These are phyloP conservation scores for Macrotrachela quadricornifera DNA, from an alignment of 1,140 invertebrate species.

Conservation along the genomic window DNA sequence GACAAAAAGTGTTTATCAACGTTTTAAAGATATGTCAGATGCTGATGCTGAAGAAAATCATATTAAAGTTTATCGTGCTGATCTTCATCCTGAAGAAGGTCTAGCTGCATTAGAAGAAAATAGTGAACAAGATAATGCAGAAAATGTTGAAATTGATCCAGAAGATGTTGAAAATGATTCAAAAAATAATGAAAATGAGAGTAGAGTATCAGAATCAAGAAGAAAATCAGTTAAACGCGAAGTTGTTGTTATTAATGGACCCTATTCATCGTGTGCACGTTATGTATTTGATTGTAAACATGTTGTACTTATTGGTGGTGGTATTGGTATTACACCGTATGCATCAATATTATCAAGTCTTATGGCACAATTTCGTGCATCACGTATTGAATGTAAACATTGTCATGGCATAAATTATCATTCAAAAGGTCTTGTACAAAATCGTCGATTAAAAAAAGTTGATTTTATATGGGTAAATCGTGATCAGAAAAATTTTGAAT, in stretches of 20 bases:
- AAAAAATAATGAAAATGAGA: too few relatives aligned
- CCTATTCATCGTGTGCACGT: conserved; percentile 75
- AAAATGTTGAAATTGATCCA: too few relatives aligned
- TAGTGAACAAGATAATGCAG: too few relatives aligned
- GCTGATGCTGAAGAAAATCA: too few relatives aligned
- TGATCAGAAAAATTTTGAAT: conserved; percentile 81
- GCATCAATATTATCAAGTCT: conserved; percentile 84
- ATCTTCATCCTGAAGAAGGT: too few relatives aligned
- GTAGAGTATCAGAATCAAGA: too few relatives aligned
- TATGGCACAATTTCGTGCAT: conserved; percentile 60
- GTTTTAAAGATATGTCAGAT: conserved; percentile 36
- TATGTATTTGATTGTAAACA: conserved; percentile 82
- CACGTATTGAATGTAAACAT: conserved; percentile 48
- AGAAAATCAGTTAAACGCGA: too few relatives aligned
- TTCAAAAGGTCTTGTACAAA: conserved; percentile 5
- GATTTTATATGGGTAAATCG: conserved; percentile 97
- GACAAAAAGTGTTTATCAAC: conserved; percentile 68
- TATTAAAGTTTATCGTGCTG: too few relatives aligned
- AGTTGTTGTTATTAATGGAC: conserved; percentile 71
- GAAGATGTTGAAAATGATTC: too few relatives aligned
- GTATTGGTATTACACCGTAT: conserved; percentile 85
- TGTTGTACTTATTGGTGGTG: conserved; percentile 75
- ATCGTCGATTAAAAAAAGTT: conserved; percentile 62
- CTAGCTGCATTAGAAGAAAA: too few relatives aligned
- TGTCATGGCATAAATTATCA: conserved; percentile 62